Percentiles rank a stretch among this genome's conserved stretches.
phyloP scores from a whole-genome alignment of 2,797 vertebrate species.

The Lepus oiostolus region DNA sequence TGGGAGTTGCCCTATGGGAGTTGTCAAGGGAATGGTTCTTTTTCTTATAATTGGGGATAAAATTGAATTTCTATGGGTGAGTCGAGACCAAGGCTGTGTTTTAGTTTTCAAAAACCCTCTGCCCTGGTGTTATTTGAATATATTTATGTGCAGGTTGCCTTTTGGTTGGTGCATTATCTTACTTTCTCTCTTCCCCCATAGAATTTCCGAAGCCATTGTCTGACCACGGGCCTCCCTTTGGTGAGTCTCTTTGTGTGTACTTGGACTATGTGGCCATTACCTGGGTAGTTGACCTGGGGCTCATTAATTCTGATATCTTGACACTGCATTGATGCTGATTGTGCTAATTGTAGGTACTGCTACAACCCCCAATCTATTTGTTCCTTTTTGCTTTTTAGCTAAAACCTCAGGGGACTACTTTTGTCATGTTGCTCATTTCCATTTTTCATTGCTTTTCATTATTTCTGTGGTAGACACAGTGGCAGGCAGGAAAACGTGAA shows the following conservation, averaged over 20 bases:
- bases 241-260: neutral
- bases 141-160: neutral
- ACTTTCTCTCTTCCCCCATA: neutral
- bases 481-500: slow-evolving; percentile 51
- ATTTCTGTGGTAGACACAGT: slow-evolving; percentile 77
- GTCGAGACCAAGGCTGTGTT: neutral
- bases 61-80: slow-evolving; percentile 23
- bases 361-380: slow-evolving; percentile 63
- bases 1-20: neutral
- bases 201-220: slow-evolving; percentile 46
- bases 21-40: neutral
- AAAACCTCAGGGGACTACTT: slow-evolving; percentile 70
- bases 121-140: neutral
- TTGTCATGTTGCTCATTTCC: slow-evolving; percentile 79
- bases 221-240: neutral
- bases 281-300: slow-evolving; percentile 47
- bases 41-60: slow-evolving; percentile 11
- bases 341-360: slow-evolving; percentile 82
- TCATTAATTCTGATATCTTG: slow-evolving; percentile 84
- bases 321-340: slow-evolving; percentile 79
- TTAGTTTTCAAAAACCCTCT: slow-evolving; percentile 11
- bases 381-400: slow-evolving; percentile 78
- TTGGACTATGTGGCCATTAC: slow-evolving; percentile 61
- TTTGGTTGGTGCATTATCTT: neutral
- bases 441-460: slow-evolving; percentile 82